Base-by-base conservation (phyloP, 2,888 invertebrate genomes). In the Philereme vetulata region DNA sequence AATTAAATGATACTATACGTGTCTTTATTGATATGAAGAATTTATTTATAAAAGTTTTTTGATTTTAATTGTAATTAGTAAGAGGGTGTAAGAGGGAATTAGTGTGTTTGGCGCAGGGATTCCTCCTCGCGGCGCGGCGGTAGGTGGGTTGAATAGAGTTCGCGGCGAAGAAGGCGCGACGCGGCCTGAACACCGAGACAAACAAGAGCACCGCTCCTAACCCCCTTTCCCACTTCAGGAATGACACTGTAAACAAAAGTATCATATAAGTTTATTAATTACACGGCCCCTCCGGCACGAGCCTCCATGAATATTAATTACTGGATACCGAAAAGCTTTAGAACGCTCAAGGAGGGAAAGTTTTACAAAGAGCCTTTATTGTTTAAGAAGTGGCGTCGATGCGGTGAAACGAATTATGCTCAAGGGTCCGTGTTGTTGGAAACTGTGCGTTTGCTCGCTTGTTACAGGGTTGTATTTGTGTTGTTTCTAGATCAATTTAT, bases 211-310 rank as follows among this genome's bases (percentile, higher is more conserved):
- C 47, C 50, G 48, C 59, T 64, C 62, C 56, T 35, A 74, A 72
- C 77, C 80, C 83, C 83, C 58, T 52, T 46, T 48, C 45, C 77
- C 82, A 80, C 82, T 86, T 85, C 86, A 85, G 81, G 72, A 87
- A 84, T 89, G 90, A 91, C 90, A 91, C 87, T 88, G 88, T 90
- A 90, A 90, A 91, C 91, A 92, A 91, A 92, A 92, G 91, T 90
- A 91, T 90, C 91, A 91, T 91, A 92, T 91, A 92, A 92, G 91
- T 91, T 92, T 91, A 92, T 92, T 92, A 92, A 92, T 92, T 91
- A 92, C 90, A 89, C 84, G 85, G 83, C 86, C 90, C 90, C 90
- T 90, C 84, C 81, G 86, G 88, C 84, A 84, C 83, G 81, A 86
- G 89, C 83, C 88, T 86, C 86, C 90, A 91, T 92, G 91, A 92